Conservation (phyloP, 2,797 vertebrate species). For the Sorex maritimensis region DNA sequence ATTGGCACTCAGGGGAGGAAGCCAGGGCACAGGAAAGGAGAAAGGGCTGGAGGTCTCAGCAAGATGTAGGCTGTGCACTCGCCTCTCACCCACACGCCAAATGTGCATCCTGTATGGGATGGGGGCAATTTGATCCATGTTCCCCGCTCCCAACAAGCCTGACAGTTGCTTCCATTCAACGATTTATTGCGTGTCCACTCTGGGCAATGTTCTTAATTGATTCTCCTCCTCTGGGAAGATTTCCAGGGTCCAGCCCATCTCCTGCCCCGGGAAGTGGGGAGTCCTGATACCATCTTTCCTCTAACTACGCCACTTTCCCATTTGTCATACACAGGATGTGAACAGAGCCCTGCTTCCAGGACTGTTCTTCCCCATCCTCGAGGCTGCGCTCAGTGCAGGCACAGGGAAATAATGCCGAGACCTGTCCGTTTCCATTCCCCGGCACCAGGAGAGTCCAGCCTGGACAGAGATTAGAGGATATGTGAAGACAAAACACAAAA, state of each 20-base stretch:
- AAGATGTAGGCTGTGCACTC: background rate
- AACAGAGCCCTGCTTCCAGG: conserved; percentile 8
- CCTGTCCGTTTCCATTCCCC: no score
- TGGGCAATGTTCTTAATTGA: conserved; percentile 76
- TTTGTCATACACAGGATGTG: conserved; percentile 64
- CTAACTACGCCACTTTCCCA: conserved; percentile 64
- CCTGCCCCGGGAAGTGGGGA: conserved; percentile 64
- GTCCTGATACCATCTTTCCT: conserved; percentile 69
- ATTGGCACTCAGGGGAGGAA: conserved; percentile 32
- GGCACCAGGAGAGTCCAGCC: background rate
- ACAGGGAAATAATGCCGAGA: background rate
- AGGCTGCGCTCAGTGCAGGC: background rate
- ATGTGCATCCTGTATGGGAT: background rate
- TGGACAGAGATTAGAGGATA: background rate
- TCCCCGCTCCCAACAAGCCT: conserved; percentile 49
- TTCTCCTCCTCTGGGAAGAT: conserved; percentile 79
- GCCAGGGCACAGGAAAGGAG: conserved; percentile 32
- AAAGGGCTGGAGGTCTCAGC: conserved; percentile 15
- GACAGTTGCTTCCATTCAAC: conserved; percentile 70
- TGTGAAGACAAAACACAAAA: conserved; percentile 2
- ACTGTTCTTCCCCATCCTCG: background rate
- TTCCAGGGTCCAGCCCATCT: conserved; percentile 71
- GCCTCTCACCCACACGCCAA: background rate
- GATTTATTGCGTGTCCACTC: conserved; percentile 73
- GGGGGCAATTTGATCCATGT: conserved; percentile 32